These are phyloP conservation scores for Monochamus saltuarius DNA, from an alignment of 1,140 invertebrate genomes.

Conservation along the genomic window DNA sequence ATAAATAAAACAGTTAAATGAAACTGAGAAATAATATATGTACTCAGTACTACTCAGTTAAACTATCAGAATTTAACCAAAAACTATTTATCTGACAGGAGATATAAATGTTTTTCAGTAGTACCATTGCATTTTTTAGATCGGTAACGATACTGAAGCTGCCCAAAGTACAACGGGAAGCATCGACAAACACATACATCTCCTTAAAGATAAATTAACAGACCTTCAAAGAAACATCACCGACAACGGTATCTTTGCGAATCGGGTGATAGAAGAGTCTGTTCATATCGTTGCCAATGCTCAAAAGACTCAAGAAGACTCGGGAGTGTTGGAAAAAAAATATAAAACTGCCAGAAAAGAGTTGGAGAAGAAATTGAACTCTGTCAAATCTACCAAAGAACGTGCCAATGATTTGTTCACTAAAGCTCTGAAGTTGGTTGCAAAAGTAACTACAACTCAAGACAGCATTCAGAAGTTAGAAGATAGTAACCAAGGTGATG, in stretches of 20 bases:
- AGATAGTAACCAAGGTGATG: constrained; percentile 47
- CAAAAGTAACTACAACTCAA: constrained; percentile 39
- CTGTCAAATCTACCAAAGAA: constrained; percentile 43
- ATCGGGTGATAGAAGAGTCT: constrained; percentile 43
- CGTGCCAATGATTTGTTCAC: constrained; percentile 41
- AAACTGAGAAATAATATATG: too few species aligned
- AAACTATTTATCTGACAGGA: too few species aligned
- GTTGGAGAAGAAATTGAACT: constrained; percentile 37
- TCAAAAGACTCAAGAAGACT: constrained; percentile 35
- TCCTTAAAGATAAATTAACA: constrained; percentile 37
- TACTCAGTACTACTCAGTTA: too few species aligned
- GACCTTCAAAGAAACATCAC: constrained; percentile 44
- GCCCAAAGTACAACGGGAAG: constrained; percentile 38
- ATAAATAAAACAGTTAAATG: too few species aligned
- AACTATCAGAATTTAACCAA: too few species aligned
- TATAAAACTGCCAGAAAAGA: constrained; percentile 37
- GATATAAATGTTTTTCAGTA: not conserved
- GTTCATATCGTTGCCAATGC: constrained; percentile 41
- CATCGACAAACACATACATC: constrained; percentile 35
- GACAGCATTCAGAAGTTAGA: constrained; percentile 46
- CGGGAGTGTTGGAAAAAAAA: constrained; percentile 36
- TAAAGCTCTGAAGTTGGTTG: constrained; percentile 41
- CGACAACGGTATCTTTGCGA: constrained; percentile 43
- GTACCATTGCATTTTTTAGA: constrained; percentile 32
- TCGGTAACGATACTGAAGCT: constrained; percentile 39